Conservation (phyloP, 1,140 invertebrate genomes). For the Drosophila willistoni region DNA sequence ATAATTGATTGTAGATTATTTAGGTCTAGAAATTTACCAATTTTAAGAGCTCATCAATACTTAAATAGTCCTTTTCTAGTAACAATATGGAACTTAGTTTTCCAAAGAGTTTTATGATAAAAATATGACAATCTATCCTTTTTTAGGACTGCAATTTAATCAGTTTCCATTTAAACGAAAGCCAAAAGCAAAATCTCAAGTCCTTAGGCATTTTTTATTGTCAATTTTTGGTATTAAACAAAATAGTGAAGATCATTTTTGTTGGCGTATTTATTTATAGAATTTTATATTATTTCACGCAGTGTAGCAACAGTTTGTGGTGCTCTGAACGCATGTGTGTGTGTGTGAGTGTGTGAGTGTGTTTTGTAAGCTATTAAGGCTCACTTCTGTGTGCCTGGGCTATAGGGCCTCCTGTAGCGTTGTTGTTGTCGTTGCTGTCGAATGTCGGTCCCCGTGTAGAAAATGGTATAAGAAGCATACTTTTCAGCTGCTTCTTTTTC, state of each 20-base stretch:
- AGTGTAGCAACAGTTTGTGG: not conserved
- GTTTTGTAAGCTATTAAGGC: slow-evolving; percentile 69
- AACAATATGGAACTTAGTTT: too few relatives aligned
- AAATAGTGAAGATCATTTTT: not conserved
- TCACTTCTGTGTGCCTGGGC: slow-evolving; percentile 37
- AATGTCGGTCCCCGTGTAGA: slow-evolving; percentile 23
- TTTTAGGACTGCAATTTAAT: too few relatives aligned
- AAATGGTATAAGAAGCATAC: slow-evolving; percentile 38
- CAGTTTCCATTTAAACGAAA: too few relatives aligned
- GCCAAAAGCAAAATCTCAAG: too few relatives aligned
- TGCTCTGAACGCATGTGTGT: slow-evolving; percentile 21
- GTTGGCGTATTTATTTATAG: not conserved
- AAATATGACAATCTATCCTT: too few relatives aligned
- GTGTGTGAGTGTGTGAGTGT: slow-evolving; percentile 24
- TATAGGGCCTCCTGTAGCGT: slow-evolving; percentile 1
- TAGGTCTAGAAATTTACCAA: too few relatives aligned
- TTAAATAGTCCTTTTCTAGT: too few relatives aligned
- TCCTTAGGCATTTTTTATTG: too few relatives aligned
- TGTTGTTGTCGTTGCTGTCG: not conserved
- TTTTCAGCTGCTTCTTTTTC: slow-evolving; percentile 44
- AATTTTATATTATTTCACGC: slow-evolving; percentile 20
- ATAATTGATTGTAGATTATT: too few relatives aligned
- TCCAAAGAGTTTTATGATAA: too few relatives aligned
- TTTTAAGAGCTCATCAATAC: too few relatives aligned
- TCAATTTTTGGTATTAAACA: too few relatives aligned